These are phyloP conservation scores for Podarcis siculus DNA, from an alignment of 2,797 vertebrate species.

Conservation along the genomic window DNA sequence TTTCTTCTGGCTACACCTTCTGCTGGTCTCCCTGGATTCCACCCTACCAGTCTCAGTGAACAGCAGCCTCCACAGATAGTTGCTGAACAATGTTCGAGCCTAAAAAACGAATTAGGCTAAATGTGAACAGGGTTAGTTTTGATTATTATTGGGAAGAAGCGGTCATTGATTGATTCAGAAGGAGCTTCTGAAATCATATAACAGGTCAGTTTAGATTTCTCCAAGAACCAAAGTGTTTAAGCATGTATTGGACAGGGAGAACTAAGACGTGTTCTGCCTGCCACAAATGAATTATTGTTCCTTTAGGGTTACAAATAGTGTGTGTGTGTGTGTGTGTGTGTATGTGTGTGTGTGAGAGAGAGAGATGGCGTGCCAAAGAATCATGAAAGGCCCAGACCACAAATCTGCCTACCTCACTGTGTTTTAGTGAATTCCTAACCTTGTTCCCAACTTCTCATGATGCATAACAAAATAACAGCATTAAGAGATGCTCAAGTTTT, in stretches of 20 bases:
- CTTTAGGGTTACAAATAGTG: too few species aligned
- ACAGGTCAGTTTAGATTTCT: neutral
- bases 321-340: too few species aligned
- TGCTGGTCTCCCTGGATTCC: too few species aligned
- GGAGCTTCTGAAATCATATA: neutral
- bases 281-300: neutral
- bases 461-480: neutral
- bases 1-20: too few species aligned
- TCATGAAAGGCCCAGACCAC: neutral
- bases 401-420: neutral
- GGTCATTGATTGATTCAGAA: neutral
- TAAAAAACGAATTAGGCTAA: neutral
- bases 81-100: neutral
- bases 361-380: too few species aligned
- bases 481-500: neutral
- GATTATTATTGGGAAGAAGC: neutral
- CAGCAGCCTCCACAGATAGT: too few species aligned
- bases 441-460: neutral
- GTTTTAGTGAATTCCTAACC: neutral
- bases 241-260: neutral
- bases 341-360: too few species aligned
- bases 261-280: neutral
- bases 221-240: neutral
- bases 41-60: too few species aligned
- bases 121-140: neutral